Base-by-base conservation (phyloP, 2,797 vertebrate genomes). In the Arctocebus calabarensis region DNA sequence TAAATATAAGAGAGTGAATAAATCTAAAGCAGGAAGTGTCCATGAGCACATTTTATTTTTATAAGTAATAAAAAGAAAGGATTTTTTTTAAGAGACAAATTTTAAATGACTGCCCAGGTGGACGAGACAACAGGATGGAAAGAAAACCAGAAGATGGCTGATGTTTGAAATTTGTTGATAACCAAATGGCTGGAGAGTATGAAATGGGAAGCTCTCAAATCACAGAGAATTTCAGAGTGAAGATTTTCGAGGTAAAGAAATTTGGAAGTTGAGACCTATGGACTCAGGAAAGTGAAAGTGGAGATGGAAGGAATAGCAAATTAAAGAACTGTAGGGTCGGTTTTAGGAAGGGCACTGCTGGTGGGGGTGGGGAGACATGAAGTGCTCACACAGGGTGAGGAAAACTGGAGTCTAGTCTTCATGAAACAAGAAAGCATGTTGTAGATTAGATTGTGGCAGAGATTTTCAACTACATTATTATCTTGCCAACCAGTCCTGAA, bases 1-100 rank as follows among this genome's bases (percentile, higher is more conserved):
- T 40, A 48, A 9, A 0, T 52, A 25, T 57, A 17, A 10, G 84
- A 57, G 34, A 82, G 20, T 37, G 34, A 84, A 66, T 66, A 19
- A 74, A 88, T 3, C 64, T 59, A 70, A 43, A 85, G 22, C 62
- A 77, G 23, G 8, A 61, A 23, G n/a, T 83, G 23, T 62, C 81
- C 17, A 62, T 57, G 48, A 95, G 45, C 8, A 88, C 32, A 13
- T 57, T 93, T 97, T 95, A 85, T 85, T 84, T 92, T 59, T 89
- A 3, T 61, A 88, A 88, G 70, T 55, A 74, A 68, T 59, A 90
- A 87, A 88, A 86, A 64, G 19, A 71, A 62, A 68, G 25, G 5
- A 52, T 77, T 27, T 25, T 11, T 66, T 82, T 86, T 84, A 92
- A 84, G 37, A 45, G 29, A 37, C 2, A 57, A 22, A 86, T 91